These are phyloP conservation scores for Cheilosia pagana DNA, from an alignment of 2,888 invertebrate genomes.

Conservation along the genomic window DNA sequence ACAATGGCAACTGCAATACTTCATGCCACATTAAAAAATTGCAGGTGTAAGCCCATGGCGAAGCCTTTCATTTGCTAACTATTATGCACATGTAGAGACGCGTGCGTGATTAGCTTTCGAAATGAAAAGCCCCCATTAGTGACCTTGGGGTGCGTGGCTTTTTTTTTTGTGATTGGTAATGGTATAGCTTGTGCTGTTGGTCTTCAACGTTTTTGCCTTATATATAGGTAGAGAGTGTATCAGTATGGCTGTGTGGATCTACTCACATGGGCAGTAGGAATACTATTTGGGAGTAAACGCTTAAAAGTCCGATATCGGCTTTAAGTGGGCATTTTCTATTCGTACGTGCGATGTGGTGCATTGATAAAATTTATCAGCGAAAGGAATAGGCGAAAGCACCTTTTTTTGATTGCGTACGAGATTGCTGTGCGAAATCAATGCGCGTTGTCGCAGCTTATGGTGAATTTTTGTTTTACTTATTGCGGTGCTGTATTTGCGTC, in stretches of 20 bases:
- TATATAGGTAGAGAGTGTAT: neutral
- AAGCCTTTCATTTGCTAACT: conserved; percentile 15
- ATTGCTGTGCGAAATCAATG: neutral
- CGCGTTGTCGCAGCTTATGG: neutral
- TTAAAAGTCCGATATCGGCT: neutral
- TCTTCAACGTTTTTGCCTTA: conserved; percentile 23
- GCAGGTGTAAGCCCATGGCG: neutral
- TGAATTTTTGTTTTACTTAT: neutral
- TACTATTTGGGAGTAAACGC: conserved; percentile 10
- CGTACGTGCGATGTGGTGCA: conserved; percentile 24
- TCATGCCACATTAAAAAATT: neutral
- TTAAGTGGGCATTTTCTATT: conserved; percentile 19
- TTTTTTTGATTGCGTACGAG: conserved; percentile 8
- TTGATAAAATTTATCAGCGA: neutral
- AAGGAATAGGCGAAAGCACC: conserved; percentile 13
- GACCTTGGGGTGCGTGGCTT: conserved; percentile 52
- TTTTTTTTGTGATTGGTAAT: conserved; percentile 9
- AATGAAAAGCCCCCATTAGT: conserved; percentile 22
- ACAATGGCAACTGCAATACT: neutral
- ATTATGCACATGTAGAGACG: conserved; percentile 11
- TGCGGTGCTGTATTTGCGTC: neutral
- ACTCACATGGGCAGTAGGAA: neutral
- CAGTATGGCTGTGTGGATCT: neutral
- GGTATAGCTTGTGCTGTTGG: neutral
- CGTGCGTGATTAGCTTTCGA: conserved; percentile 43